These are phyloP conservation scores for Agonopterix alstromeriana DNA, from an alignment of 2,888 invertebrate species.

Conservation along the genomic window DNA sequence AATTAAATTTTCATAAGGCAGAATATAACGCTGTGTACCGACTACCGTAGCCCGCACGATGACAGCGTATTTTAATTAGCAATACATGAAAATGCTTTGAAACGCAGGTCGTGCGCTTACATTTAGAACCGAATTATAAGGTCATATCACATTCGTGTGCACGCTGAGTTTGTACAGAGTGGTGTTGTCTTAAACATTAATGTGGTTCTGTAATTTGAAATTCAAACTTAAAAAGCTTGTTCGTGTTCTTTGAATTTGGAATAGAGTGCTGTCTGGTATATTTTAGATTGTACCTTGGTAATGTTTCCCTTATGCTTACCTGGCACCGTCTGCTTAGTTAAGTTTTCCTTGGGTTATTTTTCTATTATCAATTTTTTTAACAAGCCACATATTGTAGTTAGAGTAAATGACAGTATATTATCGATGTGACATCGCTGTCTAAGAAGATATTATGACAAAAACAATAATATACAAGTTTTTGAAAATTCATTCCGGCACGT, in stretches of 20 bases:
- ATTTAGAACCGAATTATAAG: conserved; percentile 52
- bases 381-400: neutral
- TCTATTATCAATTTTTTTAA: too few species aligned
- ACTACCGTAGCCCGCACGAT: conserved; percentile 31
- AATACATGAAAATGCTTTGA: conserved; percentile 74
- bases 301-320: too few species aligned
- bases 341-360: too few species aligned
- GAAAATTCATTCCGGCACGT: conserved; percentile 56
- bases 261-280: neutral
- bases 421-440: too few species aligned
- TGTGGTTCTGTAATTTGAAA: conserved; percentile 33
- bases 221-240: conserved; percentile 47
- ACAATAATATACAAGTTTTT: conserved; percentile 30
- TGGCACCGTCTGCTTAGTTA: too few species aligned
- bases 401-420: neutral
- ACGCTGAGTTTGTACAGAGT: conserved; percentile 32
- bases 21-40: conserved; percentile 46
- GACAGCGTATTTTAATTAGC: conserved; percentile 74
- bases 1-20: conserved; percentile 50
- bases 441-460: neutral
- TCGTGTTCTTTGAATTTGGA: conserved; percentile 18
- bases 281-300: neutral
- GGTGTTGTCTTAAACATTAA: conserved; percentile 23
- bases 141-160: conserved; percentile 47
- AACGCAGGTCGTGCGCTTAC: conserved; percentile 40